Percentiles rank a stretch among this genome's conserved stretches.
Evolutionary conservation across 2,113 vertebrate genomes (phyloP).

Genomic region (Uria lomvia): DNA sequence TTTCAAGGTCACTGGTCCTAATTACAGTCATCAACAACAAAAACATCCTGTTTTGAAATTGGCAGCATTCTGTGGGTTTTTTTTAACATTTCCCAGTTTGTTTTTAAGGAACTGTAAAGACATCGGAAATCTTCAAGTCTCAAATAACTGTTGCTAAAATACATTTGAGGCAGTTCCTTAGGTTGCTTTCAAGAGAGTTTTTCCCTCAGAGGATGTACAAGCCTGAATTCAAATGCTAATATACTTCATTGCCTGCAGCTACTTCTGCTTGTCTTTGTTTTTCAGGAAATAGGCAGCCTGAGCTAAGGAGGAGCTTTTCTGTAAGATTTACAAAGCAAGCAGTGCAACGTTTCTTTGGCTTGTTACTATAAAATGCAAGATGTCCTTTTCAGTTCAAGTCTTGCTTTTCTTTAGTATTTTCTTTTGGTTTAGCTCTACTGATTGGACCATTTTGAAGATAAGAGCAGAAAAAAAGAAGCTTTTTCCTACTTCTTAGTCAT

Average conservation of each 20-base stretch:
- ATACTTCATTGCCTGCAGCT: conserved; percentile 11
- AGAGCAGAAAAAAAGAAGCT: background rate
- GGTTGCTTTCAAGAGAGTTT: conserved; percentile 4
- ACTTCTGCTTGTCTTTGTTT: conserved; percentile 34
- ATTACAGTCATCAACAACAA: conserved; percentile 26
- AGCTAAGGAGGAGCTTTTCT: background rate
- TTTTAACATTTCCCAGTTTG: background rate
- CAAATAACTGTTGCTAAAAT: background rate
- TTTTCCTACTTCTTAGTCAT: background rate
- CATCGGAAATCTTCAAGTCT: background rate
- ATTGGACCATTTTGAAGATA: background rate
- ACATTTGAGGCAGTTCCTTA: conserved; percentile 3
- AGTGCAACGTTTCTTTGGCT: background rate
- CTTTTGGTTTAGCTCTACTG: background rate
- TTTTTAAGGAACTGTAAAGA: conserved; percentile 24
- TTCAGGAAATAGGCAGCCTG: background rate
- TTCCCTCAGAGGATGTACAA: background rate
- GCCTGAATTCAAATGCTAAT: conserved; percentile 49
- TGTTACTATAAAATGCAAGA: background rate
- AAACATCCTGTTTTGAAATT: conserved; percentile 53
- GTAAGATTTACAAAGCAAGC: background rate
- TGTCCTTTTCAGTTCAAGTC: background rate
- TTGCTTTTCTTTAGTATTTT: background rate
- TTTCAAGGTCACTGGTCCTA: conserved; percentile 46
- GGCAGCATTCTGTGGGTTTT: background rate